Conservation (phyloP, 2,888 invertebrate genomes). For the Oligia fasciuncula region DNA sequence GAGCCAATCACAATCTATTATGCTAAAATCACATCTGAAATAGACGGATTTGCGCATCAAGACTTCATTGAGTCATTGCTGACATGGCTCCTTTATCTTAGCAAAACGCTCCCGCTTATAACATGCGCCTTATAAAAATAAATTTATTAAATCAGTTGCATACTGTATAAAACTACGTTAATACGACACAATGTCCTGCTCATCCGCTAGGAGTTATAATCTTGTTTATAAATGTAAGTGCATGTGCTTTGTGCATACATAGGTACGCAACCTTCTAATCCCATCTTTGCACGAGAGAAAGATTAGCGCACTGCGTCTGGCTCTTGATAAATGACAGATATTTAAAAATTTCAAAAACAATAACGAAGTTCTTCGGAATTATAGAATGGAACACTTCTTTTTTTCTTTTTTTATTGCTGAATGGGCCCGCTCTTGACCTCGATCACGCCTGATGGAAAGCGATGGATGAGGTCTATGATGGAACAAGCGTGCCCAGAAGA, state of each 20-base stretch:
- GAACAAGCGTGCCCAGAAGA: no score
- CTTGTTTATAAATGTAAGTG: conserved; percentile 2
- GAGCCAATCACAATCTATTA: no score
- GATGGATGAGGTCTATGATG: no score
- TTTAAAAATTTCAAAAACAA: background rate
- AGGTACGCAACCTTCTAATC: background rate
- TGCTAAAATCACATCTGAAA: no score
- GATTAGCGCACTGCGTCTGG: background rate
- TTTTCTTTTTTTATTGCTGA: no score
- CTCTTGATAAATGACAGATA: background rate
- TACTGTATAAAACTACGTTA: conserved; percentile 68
- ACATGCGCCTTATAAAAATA: background rate
- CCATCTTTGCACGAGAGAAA: background rate
- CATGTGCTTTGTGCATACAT: background rate
- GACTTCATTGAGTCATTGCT: no score
- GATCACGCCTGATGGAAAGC: no score
- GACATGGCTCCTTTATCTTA: no score
- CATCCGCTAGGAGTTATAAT: conserved; percentile 24
- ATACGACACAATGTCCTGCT: conserved; percentile 59
- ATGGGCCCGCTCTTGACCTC: no score
- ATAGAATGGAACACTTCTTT: background rate
- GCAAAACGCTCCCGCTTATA: background rate
- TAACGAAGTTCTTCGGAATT: background rate
- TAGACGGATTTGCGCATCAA: no score
- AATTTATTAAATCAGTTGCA: background rate